A percentile compares a stretch with the other conserved stretches of the same genome.
phyloP scores from a whole-genome alignment of 2,888 invertebrate species.

The Mythimna pallens region DNA sequence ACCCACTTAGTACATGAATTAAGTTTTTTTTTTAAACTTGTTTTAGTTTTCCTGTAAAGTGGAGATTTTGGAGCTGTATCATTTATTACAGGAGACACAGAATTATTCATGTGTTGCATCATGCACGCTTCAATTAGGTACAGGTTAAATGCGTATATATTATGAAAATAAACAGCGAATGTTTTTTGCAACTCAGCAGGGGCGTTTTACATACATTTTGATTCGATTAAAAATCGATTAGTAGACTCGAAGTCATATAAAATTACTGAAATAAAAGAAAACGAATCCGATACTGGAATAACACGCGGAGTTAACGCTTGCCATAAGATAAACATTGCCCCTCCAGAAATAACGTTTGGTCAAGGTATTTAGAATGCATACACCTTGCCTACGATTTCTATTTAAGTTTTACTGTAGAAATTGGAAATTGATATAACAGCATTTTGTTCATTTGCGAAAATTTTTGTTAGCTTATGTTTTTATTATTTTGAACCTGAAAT shows the following conservation, averaged over 20 bases:
- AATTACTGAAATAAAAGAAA: constrained; percentile 84
- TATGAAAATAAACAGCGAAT: constrained; percentile 57
- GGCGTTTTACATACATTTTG: constrained; percentile 49
- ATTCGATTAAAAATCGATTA: constrained; percentile 77
- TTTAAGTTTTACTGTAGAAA: constrained; percentile 59
- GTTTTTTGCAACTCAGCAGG: constrained; percentile 49
- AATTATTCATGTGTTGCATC: constrained; percentile 24
- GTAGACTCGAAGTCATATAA: constrained; percentile 75
- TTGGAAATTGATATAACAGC: constrained; percentile 40
- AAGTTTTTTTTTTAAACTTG: too few species aligned
- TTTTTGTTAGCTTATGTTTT: background rate
- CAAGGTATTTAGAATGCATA: constrained; percentile 79
- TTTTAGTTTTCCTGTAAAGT: too few species aligned
- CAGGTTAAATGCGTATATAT: constrained; percentile 38
- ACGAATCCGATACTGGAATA: constrained; percentile 83
- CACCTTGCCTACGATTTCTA: constrained; percentile 74
- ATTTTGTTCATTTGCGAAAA: constrained; percentile 16
- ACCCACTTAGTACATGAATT: too few species aligned
- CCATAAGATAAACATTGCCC: constrained; percentile 82
- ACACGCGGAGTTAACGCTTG: constrained; percentile 77
- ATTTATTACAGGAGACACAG: too few species aligned
- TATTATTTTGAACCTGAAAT: background rate
- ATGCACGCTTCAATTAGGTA: constrained; percentile 27
- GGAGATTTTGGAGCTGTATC: too few species aligned
- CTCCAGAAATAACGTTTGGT: constrained; percentile 82